Conservation (phyloP, 2,113 vertebrate species). For the Ondatra zibethicus region DNA sequence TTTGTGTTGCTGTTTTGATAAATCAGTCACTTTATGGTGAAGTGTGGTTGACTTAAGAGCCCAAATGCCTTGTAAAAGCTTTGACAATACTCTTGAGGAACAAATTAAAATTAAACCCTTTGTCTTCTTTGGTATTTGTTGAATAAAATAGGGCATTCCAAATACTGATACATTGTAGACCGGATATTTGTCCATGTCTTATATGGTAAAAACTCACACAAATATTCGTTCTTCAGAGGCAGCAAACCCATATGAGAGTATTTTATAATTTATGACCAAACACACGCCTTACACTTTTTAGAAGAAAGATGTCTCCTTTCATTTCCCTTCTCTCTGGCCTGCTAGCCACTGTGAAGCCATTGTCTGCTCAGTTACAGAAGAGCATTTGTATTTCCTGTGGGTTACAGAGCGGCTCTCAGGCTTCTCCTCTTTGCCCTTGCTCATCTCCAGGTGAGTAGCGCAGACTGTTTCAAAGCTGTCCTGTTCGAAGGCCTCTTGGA, state of each 20-base stretch:
- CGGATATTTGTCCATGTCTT: slow-evolving; percentile 36
- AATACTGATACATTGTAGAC: slow-evolving; percentile 26
- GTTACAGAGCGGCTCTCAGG: not conserved
- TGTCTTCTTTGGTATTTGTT: slow-evolving; percentile 5
- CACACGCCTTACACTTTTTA: not conserved
- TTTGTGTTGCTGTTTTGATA: slow-evolving; percentile 60
- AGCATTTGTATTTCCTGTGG: not conserved
- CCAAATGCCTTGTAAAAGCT: not conserved
- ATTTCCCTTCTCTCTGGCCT: not conserved
- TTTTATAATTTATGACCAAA: not conserved
- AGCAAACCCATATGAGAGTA: not conserved
- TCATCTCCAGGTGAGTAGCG: not conserved
- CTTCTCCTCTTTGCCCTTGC: not conserved
- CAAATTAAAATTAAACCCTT: slow-evolving; percentile 37
- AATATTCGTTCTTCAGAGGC: not conserved
- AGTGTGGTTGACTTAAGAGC: slow-evolving; percentile 17
- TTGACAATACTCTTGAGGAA: slow-evolving; percentile 33
- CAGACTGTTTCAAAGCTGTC: not conserved
- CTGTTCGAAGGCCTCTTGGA: not conserved
- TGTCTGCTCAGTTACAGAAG: not conserved
- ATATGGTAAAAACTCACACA: not conserved
- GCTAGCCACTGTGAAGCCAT: not conserved
- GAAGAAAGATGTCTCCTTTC: not conserved
- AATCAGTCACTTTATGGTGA: not conserved
- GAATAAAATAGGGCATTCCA: not conserved